Percentiles rank a stretch among this genome's conserved stretches.
These are phyloP conservation scores for Trachemys scripta DNA, from an alignment of 2,113 vertebrate genomes.

Conservation along the genomic window DNA sequence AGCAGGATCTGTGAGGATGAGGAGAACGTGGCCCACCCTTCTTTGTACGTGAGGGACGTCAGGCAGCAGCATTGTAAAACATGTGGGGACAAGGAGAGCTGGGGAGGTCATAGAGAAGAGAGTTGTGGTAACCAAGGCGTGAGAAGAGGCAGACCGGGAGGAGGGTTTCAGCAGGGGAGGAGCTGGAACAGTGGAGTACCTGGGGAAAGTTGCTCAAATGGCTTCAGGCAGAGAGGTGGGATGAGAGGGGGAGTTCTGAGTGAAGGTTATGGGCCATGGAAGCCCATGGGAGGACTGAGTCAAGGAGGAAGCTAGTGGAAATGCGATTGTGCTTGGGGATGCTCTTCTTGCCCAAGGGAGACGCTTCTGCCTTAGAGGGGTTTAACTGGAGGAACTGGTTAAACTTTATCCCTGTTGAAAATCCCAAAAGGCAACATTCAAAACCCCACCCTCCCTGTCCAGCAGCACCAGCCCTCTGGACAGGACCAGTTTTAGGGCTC, in stretches of 20 bases:
- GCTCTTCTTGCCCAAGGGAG: neutral
- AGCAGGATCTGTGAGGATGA: neutral
- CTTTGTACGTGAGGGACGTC: rapidly evolving
- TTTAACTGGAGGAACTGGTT: neutral
- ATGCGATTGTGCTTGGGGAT: neutral
- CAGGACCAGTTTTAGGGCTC: neutral
- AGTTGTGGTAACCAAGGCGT: neutral
- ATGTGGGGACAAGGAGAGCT: neutral
- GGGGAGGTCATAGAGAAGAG: neutral
- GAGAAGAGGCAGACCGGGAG: neutral
- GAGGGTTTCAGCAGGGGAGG: neutral
- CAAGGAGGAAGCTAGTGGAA: neutral
- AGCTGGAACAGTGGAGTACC: neutral
- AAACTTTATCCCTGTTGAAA: neutral
- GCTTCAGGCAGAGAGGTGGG: neutral
- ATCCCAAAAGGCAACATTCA: neutral
- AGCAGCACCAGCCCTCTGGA: neutral
- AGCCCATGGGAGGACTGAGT: rapidly evolving
- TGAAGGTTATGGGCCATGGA: rapidly evolving
- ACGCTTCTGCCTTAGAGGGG: neutral
- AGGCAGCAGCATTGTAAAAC: neutral
- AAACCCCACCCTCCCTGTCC: neutral
- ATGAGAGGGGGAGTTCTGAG: too few species aligned
- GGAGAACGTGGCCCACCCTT: neutral
- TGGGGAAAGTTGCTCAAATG: neutral